phyloP scores from a whole-genome alignment of 2,888 invertebrate species.

The Ashinkailepas kermadecensis region DNA sequence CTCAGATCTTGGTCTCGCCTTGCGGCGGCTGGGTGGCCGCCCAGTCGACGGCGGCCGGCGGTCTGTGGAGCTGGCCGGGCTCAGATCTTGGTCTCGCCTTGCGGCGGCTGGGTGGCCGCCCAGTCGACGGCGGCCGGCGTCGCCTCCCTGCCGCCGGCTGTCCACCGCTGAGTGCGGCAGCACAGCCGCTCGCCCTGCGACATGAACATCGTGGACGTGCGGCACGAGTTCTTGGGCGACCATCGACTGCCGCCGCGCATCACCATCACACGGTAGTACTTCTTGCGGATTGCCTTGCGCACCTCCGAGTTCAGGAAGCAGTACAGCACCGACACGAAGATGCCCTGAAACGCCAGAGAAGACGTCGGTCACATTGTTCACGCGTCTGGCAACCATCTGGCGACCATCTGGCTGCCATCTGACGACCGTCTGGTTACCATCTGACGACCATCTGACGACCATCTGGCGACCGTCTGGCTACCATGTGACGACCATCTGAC shows the following conservation, averaged over 20 bases:
- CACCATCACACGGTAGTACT: constrained; percentile 31
- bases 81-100: constrained; percentile 9
- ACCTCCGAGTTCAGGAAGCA: constrained; percentile 35
- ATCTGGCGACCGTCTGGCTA: too few species aligned
- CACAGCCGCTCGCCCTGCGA: constrained; percentile 12
- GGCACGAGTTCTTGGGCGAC: constrained; percentile 7
- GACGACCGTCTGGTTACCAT: too few species aligned
- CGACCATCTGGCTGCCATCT: too few species aligned
- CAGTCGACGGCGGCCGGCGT: background rate
- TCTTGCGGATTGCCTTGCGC: constrained; percentile 34
- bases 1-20: background rate
- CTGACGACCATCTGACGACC: too few species aligned
- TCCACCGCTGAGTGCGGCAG: background rate
- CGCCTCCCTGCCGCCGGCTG: background rate
- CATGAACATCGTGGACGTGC: background rate
- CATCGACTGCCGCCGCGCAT: background rate
- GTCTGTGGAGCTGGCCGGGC: background rate
- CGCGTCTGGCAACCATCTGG: too few species aligned
- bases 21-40: background rate
- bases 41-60: background rate
- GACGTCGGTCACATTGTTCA: too few species aligned
- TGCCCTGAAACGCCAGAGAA: constrained; percentile 30
- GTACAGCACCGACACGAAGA: constrained; percentile 35
- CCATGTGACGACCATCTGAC: too few species aligned
- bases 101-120: background rate